Evolutionary conservation across 92 coral and sea anemone species (phyloP), one percentile per base, ranked within the genome.

Genomic region (Palythoa heliodiscus): DNA sequence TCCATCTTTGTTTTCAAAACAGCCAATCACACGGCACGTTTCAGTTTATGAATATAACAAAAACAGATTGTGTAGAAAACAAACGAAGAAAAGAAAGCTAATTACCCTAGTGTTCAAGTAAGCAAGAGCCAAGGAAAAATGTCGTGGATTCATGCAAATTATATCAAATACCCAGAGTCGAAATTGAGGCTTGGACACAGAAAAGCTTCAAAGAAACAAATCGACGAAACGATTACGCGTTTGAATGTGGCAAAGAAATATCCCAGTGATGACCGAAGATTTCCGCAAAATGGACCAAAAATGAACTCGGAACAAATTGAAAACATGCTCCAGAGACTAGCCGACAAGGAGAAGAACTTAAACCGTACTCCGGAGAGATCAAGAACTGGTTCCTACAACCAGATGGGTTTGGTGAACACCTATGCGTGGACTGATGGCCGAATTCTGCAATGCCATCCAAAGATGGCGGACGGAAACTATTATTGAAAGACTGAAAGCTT

Each of bases 401-500:
- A 87, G 66, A 83, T 92, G 76, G 91, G 90, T n/a, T 71, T 90
- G 7, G 92, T 95, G 0, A 93, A 90, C 73, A 88, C 95, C 1
- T 93, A 93, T 43, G 98, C 98, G 1, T 95, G 98, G 98, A 89
- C 61, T 11, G 66, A 91, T 72, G 95, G 93, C 6, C 35, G 82
- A 24, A 76, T 87, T 4, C 55, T 91, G 39, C 77, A 83, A 57
- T 77, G 84, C 60, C 93, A 85, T 61, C 4, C 83, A 3, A 88
- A 76, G 11, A 43, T 83, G 17, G 90, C 89, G 0, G 97, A 93
- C 43, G 97, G 97, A 5, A 93, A 93, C 77, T 93, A 89, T 79
- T 87, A 82, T 58, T 93, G 68, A 87, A 11, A 20, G 10, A 16
- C 16, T 24, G 22, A 10, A 23, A 61, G 16, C 16, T 0, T 15